Evolutionary conservation across 2,888 invertebrate genomes (phyloP).

Genomic region (Callyntrura guangdongensis): DNA sequence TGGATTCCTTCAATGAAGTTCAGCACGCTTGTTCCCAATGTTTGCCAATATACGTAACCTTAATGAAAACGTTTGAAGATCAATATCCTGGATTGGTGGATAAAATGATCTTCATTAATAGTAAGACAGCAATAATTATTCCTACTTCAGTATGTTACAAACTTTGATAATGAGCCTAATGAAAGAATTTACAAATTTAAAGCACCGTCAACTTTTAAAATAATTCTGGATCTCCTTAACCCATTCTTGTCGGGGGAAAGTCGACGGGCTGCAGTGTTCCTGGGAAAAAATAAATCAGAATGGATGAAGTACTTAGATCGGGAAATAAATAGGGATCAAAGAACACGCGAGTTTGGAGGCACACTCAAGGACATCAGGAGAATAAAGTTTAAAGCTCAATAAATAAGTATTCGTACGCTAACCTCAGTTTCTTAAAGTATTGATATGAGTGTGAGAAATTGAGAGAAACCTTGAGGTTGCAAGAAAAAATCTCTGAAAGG

Average conservation of each 20-base stretch:
- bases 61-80: constrained; percentile 25
- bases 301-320: constrained; percentile 58
- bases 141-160: background rate
- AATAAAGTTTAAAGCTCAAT: too few species aligned
- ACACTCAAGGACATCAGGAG: too few species aligned
- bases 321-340: constrained; percentile 22
- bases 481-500: too few species aligned
- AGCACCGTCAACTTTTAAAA: constrained; percentile 42
- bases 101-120: constrained; percentile 37
- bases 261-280: background rate
- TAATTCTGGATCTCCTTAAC: constrained; percentile 23
- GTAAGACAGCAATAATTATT: background rate
- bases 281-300: background rate
- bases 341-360: constrained; percentile 42
- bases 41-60: constrained; percentile 9
- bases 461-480: too few species aligned
- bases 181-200: background rate
- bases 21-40: constrained; percentile 45
- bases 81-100: constrained; percentile 31
- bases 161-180: background rate
- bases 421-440: too few species aligned
- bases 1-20: constrained; percentile 61
- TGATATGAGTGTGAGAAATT: too few species aligned
- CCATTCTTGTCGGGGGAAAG: constrained; percentile 41
- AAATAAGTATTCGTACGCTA: too few species aligned